phyloP scores from a whole-genome alignment of 2,888 invertebrate species.

The Fragum sueziense region DNA sequence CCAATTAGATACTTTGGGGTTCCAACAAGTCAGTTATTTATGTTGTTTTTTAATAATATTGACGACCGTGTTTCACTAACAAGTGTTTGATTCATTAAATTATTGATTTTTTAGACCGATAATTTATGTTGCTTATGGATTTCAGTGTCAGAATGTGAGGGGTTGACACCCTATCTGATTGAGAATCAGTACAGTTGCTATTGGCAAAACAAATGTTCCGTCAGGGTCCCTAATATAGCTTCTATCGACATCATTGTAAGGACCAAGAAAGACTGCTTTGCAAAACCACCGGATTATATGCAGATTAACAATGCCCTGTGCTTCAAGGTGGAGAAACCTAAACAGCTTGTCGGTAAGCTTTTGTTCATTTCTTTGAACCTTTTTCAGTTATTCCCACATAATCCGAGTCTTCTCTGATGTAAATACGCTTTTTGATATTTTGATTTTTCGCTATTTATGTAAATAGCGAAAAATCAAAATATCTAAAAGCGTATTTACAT shows the following conservation, averaged over 20 bases:
- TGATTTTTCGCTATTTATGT: too few species aligned
- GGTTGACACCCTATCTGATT: not conserved
- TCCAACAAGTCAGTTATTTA: too few species aligned
- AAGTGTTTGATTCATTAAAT: not conserved
- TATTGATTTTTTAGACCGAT: not conserved
- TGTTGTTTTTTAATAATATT: too few species aligned
- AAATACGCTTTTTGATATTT: too few species aligned
- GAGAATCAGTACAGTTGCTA: not conserved
- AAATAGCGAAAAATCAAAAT: too few species aligned
- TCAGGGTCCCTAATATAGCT: not conserved
- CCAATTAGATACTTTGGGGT: too few species aligned
- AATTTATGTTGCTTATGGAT: not conserved
- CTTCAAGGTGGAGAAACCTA: not conserved
- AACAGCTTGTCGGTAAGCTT: not conserved
- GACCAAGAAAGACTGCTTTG: not conserved
- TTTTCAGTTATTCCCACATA: not conserved
- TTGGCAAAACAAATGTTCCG: not conserved
- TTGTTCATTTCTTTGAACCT: not conserved
- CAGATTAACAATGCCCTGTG: not conserved
- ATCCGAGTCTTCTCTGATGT: too few species aligned
- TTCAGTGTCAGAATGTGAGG: not conserved
- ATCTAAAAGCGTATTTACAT: too few species aligned
- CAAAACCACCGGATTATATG: not conserved
- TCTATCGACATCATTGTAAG: not conserved
- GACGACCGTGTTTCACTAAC: too few species aligned